Conservation (phyloP, 2,113 vertebrate genomes). For the Donacobius atricapilla region DNA sequence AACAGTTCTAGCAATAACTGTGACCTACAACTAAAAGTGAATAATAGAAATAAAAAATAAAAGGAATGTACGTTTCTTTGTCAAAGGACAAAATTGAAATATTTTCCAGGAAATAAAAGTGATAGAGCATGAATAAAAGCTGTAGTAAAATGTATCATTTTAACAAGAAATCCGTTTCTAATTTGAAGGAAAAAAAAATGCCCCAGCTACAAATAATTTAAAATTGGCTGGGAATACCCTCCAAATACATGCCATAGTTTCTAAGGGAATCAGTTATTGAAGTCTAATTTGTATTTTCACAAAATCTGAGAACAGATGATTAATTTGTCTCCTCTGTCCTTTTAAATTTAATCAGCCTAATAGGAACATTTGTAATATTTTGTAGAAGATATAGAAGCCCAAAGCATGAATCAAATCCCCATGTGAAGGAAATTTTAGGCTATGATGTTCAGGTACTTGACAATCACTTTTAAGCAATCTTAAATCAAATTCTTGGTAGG, state of each 20-base stretch:
- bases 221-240: not conserved
- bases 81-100: not conserved
- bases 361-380: not conserved
- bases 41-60: not conserved
- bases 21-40: not conserved
- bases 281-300: not conserved
- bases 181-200: not conserved
- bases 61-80: not conserved
- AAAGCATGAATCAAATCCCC: not conserved
- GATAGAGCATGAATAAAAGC: not conserved
- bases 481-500: not conserved
- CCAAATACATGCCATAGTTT: not conserved
- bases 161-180: not conserved
- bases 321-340: not conserved
- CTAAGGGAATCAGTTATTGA: not conserved
- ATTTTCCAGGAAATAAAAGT: not conserved
- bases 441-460: not conserved
- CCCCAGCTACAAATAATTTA: not conserved
- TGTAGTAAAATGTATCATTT: not conserved
- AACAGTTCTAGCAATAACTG: not conserved
- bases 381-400: not conserved
- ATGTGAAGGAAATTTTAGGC: not conserved
- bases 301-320: not conserved
- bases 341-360: not conserved
- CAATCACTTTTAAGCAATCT: not conserved